A percentile compares a stretch with the other conserved stretches of the same genome.
These are phyloP conservation scores for Pedionomus torquatus DNA, from an alignment of 2,113 vertebrate species.

Conservation along the genomic window DNA sequence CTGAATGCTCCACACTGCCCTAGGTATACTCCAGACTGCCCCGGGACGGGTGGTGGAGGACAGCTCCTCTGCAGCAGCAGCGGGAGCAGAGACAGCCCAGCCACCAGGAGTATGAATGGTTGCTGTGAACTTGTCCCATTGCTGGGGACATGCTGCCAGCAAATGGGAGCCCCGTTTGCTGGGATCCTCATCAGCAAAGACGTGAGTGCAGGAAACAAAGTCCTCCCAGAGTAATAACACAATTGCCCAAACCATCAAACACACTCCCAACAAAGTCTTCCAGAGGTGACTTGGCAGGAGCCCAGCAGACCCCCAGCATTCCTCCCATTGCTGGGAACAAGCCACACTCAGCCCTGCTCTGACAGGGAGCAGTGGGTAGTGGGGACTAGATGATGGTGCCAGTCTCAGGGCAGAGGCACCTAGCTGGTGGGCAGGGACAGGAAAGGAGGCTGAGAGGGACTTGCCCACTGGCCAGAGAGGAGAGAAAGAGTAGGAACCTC, in stretches of 20 bases:
- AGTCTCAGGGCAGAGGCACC: background rate
- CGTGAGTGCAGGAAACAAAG: background rate
- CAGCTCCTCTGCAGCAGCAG: background rate
- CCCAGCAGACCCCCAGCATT: background rate
- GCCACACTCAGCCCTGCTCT: background rate
- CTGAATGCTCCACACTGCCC: background rate
- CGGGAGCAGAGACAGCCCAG: background rate
- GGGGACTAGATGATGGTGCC: background rate
- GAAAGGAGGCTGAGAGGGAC: background rate
- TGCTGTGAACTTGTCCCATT: background rate
- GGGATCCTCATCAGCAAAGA: background rate
- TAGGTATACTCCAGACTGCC: background rate
- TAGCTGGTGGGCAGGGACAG: background rate
- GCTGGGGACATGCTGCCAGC: background rate
- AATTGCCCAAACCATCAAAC: background rate
- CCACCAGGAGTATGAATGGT: rapidly evolving
- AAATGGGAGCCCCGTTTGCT: background rate
- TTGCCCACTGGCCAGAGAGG: background rate
- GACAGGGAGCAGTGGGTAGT: background rate
- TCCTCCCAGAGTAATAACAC: background rate
- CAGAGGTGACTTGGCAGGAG: background rate
- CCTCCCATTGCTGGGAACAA: background rate
- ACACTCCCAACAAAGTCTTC: background rate
- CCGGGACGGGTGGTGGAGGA: background rate
- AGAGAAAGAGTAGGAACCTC: background rate